phyloP scores from a whole-genome alignment of 2,888 invertebrate genomes.

The Agrypnus murinus region DNA sequence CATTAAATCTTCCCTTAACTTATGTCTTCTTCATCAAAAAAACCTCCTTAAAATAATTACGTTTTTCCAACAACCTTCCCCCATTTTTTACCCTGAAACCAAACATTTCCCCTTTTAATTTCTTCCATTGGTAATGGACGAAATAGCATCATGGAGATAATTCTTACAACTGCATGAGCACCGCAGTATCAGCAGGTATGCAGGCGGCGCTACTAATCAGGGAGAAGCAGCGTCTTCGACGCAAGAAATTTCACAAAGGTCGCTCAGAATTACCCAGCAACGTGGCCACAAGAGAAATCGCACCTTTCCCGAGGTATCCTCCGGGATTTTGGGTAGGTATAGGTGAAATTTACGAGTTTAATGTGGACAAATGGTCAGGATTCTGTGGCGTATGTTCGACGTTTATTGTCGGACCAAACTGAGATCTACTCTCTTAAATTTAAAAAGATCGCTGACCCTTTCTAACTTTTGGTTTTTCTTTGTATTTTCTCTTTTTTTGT shows the following conservation, averaged over 20 bases:
- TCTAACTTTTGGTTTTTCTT: background rate
- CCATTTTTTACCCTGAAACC: background rate
- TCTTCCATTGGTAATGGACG: slow-evolving; percentile 30
- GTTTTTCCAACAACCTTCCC: background rate
- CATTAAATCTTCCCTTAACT: background rate
- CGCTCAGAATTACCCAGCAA: slow-evolving; percentile 89
- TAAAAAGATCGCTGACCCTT: slow-evolving; percentile 8
- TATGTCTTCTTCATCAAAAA: background rate
- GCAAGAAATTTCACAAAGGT: slow-evolving; percentile 85
- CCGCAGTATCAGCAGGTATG: slow-evolving; percentile 81
- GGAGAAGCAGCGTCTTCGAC: slow-evolving; percentile 90
- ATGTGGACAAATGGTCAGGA: slow-evolving; percentile 17
- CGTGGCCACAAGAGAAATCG: slow-evolving; percentile 90
- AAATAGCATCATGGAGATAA: slow-evolving; percentile 37
- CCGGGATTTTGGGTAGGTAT: slow-evolving; percentile 73
- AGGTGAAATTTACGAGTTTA: slow-evolving; percentile 23
- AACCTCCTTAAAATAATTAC: background rate
- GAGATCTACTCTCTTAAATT: slow-evolving; percentile 1
- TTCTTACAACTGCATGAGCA: slow-evolving; percentile 69
- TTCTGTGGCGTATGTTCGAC: slow-evolving; percentile 7
- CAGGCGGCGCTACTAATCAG: slow-evolving; percentile 95
- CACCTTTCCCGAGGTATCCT: slow-evolving; percentile 91
- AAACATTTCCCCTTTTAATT: slow-evolving; percentile 9
- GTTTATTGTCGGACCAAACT: slow-evolving; percentile 5
- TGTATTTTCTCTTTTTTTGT: no score